A percentile compares a stretch with the other conserved stretches of the same genome.
Evolutionary conservation across 2,113 vertebrate genomes (phyloP).

Genomic region (Catharus fuscescens): DNA sequence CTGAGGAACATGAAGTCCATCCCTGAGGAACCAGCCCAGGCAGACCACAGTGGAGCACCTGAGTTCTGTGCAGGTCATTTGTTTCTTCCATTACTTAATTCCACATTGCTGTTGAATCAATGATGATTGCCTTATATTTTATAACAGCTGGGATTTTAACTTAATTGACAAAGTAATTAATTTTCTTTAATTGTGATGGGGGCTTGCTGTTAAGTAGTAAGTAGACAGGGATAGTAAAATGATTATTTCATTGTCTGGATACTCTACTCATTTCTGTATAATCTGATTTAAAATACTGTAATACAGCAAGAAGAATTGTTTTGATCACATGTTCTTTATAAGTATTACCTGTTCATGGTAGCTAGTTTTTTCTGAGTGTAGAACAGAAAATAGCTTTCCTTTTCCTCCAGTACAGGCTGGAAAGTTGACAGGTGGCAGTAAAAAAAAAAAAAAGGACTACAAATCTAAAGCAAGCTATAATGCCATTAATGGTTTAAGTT

Average conservation of each 20-base stretch:
- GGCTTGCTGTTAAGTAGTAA: background rate
- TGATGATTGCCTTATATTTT: background rate
- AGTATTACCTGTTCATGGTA: background rate
- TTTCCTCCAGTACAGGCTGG: background rate
- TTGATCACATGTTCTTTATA: background rate
- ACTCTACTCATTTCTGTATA: background rate
- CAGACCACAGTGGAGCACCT: constrained; percentile 36
- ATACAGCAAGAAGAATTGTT: background rate
- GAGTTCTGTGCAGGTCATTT: constrained; percentile 67
- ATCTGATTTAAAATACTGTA: background rate
- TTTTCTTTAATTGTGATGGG: constrained; percentile 7
- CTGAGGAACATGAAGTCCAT: constrained; percentile 63
- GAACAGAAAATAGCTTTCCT: background rate
- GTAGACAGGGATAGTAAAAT: background rate
- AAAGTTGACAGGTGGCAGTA: constrained; percentile 59
- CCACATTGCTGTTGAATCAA: background rate
- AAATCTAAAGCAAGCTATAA: constrained; percentile 61
- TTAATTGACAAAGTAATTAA: background rate
- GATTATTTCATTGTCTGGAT: background rate
- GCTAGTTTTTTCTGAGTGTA: background rate
- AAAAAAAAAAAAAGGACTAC: background rate
- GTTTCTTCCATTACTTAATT: constrained; percentile 18
- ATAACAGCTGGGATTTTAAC: background rate
- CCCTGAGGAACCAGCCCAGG: constrained; percentile 51
- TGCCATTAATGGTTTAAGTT: constrained; percentile 60